These are phyloP conservation scores for Venustoraphidia nigricollis DNA, from an alignment of 2,888 invertebrate species.

Conservation along the genomic window DNA sequence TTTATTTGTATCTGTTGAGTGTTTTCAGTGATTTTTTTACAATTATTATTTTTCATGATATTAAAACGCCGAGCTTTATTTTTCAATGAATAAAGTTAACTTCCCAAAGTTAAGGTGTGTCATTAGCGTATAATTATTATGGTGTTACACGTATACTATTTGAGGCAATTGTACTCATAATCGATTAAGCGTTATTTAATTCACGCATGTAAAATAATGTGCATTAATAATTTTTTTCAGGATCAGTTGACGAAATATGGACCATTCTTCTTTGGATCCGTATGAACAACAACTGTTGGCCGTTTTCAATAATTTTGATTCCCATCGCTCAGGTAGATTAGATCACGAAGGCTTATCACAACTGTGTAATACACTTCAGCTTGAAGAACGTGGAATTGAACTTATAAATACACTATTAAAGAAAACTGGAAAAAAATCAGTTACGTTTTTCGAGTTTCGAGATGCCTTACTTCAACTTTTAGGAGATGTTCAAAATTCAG, in stretches of 20 bases:
- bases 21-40: too few relatives aligned
- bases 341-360: constrained; percentile 48
- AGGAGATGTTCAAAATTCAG: constrained; percentile 30
- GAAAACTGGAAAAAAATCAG: constrained; percentile 30
- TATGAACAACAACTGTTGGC: constrained; percentile 69
- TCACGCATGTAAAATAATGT: too few relatives aligned
- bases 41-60: too few relatives aligned
- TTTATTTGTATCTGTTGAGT: too few relatives aligned
- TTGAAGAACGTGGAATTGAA: constrained; percentile 53
- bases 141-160: too few relatives aligned
- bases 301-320: constrained; percentile 67
- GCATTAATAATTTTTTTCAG: background rate
- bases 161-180: too few relatives aligned
- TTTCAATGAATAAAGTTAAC: too few relatives aligned
- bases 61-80: too few relatives aligned
- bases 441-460: constrained; percentile 60
- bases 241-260: constrained; percentile 12
- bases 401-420: constrained; percentile 43
- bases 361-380: constrained; percentile 61
- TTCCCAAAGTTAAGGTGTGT: background rate
- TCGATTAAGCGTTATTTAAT: too few relatives aligned
- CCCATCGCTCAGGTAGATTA: constrained; percentile 49
- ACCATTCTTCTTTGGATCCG: constrained; percentile 37
- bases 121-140: background rate
- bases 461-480: constrained; percentile 57